These are phyloP conservation scores for Psilopsiagon aurifrons DNA, from an alignment of 2,113 vertebrate species.

Conservation along the genomic window DNA sequence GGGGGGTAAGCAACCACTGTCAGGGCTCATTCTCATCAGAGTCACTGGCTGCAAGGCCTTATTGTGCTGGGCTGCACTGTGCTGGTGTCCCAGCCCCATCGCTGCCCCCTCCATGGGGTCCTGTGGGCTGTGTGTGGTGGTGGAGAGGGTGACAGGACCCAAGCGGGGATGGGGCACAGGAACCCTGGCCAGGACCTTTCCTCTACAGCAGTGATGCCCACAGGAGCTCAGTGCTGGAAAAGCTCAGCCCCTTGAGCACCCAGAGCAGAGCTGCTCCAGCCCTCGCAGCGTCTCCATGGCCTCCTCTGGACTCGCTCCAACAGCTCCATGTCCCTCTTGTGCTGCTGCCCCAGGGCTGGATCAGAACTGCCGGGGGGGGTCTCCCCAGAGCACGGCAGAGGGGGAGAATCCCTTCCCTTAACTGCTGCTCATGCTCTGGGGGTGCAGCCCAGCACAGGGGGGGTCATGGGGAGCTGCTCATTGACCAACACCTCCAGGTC, in stretches of 20 bases:
- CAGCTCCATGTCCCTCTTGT: background rate
- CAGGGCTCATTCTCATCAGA: conserved; percentile 41
- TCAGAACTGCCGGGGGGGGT: background rate
- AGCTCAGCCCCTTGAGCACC: background rate
- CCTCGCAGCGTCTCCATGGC: background rate
- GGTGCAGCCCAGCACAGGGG: background rate
- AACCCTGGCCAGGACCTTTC: background rate
- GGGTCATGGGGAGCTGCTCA: background rate
- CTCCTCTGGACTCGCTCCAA: background rate
- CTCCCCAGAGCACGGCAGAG: background rate
- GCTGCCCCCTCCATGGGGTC: background rate
- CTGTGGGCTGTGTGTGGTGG: fast-evolving
- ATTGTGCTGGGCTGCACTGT: background rate
- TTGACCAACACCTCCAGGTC: background rate
- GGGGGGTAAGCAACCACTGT: background rate
- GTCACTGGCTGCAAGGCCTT: background rate
- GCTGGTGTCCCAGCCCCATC: background rate
- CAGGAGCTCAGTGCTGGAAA: background rate
- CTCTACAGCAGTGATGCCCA: background rate
- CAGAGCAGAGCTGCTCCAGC: background rate
- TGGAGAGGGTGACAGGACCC: fast-evolving
- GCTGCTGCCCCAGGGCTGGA: background rate
- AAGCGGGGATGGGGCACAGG: background rate
- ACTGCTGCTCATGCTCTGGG: background rate
- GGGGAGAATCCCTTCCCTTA: background rate